Evolutionary conservation across 2,888 invertebrate species (phyloP).

Genomic region (Caenorhabditis angaria): DNA sequence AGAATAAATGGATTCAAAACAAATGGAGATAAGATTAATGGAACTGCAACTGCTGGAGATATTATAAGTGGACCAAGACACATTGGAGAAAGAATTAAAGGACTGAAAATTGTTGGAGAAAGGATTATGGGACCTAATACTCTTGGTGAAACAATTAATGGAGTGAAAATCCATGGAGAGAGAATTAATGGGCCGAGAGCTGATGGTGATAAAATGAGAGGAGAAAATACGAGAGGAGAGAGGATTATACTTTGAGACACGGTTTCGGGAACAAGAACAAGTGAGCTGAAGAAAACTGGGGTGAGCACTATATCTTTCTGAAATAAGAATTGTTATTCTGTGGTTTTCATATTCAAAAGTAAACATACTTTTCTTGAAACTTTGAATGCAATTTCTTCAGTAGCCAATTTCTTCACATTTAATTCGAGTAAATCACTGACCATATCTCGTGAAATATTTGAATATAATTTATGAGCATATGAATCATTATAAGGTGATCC

Average conservation of each 20-base stretch:
- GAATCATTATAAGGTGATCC: slow-evolving; percentile 51
- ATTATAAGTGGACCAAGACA: slow-evolving; percentile 54
- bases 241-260: slow-evolving; percentile 34
- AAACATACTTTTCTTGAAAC: slow-evolving; percentile 43
- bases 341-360: slow-evolving; percentile 33
- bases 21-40: slow-evolving; percentile 52
- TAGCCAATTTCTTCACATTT: slow-evolving; percentile 40
- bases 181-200: slow-evolving; percentile 29
- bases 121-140: slow-evolving; percentile 61
- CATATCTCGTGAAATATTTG: slow-evolving; percentile 21
- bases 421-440: slow-evolving; percentile 26
- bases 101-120: slow-evolving; percentile 64
- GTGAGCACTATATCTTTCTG: slow-evolving; percentile 7
- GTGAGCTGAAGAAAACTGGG: background rate
- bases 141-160: slow-evolving; percentile 54
- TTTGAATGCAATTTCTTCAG: slow-evolving; percentile 29
- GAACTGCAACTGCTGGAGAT: slow-evolving; percentile 51
- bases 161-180: slow-evolving; percentile 42
- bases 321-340: background rate
- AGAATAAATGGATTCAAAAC: slow-evolving; percentile 50
- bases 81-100: slow-evolving; percentile 62
- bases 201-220: slow-evolving; percentile 42
- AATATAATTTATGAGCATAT: slow-evolving; percentile 20
- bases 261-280: background rate
- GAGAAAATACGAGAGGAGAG: slow-evolving; percentile 27